Base-by-base conservation (phyloP, 2,113 vertebrate species). In the Fulica atra region DNA sequence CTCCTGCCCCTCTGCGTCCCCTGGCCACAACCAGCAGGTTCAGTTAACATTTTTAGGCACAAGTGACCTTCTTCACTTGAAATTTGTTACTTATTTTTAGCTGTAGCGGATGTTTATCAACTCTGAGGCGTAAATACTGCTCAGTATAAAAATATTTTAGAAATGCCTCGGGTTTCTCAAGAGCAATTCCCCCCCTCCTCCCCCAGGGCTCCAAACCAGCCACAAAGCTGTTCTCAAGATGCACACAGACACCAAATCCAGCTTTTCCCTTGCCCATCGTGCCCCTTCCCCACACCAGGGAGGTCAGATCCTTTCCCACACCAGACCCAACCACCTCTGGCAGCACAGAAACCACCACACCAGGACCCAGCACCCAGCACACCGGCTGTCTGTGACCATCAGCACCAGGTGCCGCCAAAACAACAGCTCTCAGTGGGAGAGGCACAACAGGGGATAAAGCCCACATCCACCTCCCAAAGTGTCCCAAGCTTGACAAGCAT, bases 321-420 rank as follows among this genome's bases (percentile, higher is more conserved):
- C 18, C 53, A 57, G 42, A 29, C 9, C 18, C 53, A 6, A 59
- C 29, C 42, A 23, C 14, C 16, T 8, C 44, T 3, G 1, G 44
- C 18, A 25, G n/a, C 2, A 0, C 7, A 11, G 29, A 20, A 1
- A 5, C n/a, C 42, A 16, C 25, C 5, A 1, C 18, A 6, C 7
- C 1, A 2, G 31, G 31, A 31, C 38, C 3, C 44, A 46, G 25
- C 46, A 31, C 38, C 3, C 48, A 48, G 7, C 11, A 8, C 21
- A 48, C 21, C 48, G 5, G 48, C 15, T 48, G 48, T 12, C 48
- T 10, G 5, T 23, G 21, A 10, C 48, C 48, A 48, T 23, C 21
- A 48, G 48, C 48, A 48, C 21, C 48, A 48, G 51, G 70, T 2
- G 2, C 51, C 33, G 51, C 29, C 16, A 5, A 36, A 56, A 25